Evolutionary conservation across 2,113 vertebrate genomes (phyloP), one percentile per base, ranked within the genome.

Genomic region (Gila orcuttii): DNA sequence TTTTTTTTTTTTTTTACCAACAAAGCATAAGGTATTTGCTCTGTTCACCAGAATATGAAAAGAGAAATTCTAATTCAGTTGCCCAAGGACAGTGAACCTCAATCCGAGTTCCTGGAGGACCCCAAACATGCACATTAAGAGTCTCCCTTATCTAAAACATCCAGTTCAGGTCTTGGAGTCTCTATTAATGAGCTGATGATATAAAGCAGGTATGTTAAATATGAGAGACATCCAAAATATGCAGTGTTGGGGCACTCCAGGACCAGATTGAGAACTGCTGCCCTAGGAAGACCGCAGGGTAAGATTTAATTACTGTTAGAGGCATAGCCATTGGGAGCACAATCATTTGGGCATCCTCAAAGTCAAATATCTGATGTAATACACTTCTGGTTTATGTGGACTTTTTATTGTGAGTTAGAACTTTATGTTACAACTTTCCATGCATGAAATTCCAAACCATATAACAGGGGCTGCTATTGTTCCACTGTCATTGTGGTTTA

Each of bases 371-470:
- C 45, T 55, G 45, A 25, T 55, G 28, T 33, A 77, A 52, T 77
- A 52, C 31, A 52, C 28, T 55, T 77, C 17, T 55, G 50, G 47
- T 77, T 52, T 55, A 77, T 77, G 21, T 31, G 50, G 47, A 75
- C 73, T 47, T 75, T 47, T 75, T 28, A 15, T n/a, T 75, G 42
- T 47, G 25, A 47, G 71, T 47, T 47, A 47, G 71, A 74, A 23
- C 39, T 42, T 71, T 39, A 71, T 36, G 9, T 39, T 28, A 74
- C 42, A 47, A 75, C 73, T 50, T 75, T 17, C 23, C 73, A 75
- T 75, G 42, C 73, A 75, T 75, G 42, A 75, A 28, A 75, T 75
- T 75, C 12, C 73, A 75, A 47, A 75, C 73, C 39, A 25, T 47
- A 47, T 47, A 47, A 74, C 71, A 75, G 47, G 21, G 6, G 12